Evolutionary conservation across 1,140 invertebrate genomes (phyloP).

Genomic region (Nephila pilipes): DNA sequence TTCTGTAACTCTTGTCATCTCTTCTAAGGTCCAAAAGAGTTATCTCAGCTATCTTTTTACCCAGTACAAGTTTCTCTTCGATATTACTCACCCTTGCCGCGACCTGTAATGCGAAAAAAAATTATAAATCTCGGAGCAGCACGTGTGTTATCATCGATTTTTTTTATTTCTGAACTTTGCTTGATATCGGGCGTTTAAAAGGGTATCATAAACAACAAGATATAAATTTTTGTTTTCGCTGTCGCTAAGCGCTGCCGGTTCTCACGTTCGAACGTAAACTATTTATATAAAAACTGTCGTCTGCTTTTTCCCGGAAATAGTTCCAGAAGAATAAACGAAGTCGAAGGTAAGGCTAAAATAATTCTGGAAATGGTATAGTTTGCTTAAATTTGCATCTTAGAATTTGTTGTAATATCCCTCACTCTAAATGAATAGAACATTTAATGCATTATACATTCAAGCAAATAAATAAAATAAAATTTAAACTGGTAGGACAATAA

Average conservation of each 20-base stretch:
- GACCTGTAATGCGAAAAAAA: background rate
- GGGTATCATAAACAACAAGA: background rate
- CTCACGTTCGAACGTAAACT: background rate
- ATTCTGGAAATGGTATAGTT: too few species aligned
- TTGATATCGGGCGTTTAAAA: conserved; percentile 38
- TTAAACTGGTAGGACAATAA: too few species aligned
- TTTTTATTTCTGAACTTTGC: conserved; percentile 16
- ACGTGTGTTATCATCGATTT: conserved; percentile 34
- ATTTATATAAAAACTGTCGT: background rate
- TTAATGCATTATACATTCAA: too few species aligned
- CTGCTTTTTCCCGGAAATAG: background rate
- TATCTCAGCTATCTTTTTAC: background rate
- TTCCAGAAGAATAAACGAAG: background rate
- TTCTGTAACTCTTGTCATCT: too few species aligned
- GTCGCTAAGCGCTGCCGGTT: background rate
- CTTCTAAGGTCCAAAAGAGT: background rate
- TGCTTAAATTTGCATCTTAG: too few species aligned
- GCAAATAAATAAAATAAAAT: too few species aligned
- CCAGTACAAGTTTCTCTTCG: background rate
- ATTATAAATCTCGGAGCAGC: background rate
- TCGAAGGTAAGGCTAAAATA: background rate
- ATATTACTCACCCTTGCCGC: background rate
- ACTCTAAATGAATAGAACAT: too few species aligned
- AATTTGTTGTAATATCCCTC: too few species aligned
- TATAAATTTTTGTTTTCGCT: conserved; percentile 15